Percentiles rank a stretch among this genome's conserved stretches.
Evolutionary conservation across 2,797 vertebrate species (phyloP).

Genomic region (Cetoscarus ocellatus): DNA sequence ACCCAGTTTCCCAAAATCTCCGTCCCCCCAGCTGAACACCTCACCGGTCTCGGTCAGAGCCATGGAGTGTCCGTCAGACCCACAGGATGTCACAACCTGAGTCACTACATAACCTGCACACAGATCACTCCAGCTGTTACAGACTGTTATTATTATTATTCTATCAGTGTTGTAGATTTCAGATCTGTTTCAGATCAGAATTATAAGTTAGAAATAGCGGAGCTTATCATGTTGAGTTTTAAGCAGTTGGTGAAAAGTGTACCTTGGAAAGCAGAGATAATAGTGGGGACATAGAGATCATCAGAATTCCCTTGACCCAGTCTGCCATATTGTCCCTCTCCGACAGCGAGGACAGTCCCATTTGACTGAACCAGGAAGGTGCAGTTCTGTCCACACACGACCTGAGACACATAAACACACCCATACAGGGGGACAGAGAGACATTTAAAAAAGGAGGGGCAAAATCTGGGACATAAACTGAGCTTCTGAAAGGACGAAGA

Average conservation of each 20-base stretch:
- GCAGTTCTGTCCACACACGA: constrained; percentile 89
- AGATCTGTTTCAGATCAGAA: background rate
- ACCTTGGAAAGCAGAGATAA: constrained; percentile 89
- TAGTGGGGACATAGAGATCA: constrained; percentile 85
- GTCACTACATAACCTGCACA: constrained; percentile 86
- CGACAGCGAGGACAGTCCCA: constrained; percentile 85
- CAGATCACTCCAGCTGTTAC: background rate
- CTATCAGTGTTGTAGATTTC: background rate
- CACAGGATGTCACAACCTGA: constrained; percentile 87
- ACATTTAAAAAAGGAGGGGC: constrained; percentile 18
- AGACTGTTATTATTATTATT: too few species aligned
- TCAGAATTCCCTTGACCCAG: constrained; percentile 89
- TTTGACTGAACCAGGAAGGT: constrained; percentile 88
- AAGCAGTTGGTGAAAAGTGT: background rate
- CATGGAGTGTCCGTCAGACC: constrained; percentile 88
- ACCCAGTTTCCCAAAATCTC: constrained; percentile 89
- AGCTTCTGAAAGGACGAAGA: too few species aligned
- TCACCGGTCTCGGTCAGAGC: constrained; percentile 88
- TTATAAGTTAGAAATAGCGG: background rate
- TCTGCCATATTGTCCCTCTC: constrained; percentile 88
- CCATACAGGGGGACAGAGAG: constrained; percentile 14
- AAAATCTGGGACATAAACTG: constrained; percentile 1
- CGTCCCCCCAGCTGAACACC: constrained; percentile 90
- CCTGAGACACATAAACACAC: constrained; percentile 66
- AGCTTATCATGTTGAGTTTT: background rate